phyloP scores from a whole-genome alignment of 2,113 vertebrate species.

The Oreochromis aureus region DNA sequence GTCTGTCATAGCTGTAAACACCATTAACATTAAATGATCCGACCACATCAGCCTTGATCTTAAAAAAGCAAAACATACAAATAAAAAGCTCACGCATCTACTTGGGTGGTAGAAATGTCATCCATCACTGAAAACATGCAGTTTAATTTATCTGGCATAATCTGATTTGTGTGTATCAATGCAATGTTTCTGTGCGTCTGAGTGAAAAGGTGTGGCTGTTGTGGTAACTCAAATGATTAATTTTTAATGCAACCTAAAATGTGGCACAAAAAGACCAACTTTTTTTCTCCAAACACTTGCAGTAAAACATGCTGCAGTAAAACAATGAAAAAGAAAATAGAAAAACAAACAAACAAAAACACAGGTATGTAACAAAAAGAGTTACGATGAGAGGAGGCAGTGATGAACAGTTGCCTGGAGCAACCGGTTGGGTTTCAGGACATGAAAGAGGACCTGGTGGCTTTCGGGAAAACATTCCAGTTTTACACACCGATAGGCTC shows the following conservation, averaged over 20 bases:
- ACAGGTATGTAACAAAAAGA: not conserved
- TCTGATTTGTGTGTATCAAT: not conserved
- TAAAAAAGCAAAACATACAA: not conserved
- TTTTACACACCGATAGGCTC: not conserved
- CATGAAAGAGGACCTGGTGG: not conserved
- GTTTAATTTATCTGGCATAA: not conserved
- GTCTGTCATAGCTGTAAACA: not conserved
- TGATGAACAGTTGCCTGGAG: not conserved
- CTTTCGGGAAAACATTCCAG: conserved; percentile 3
- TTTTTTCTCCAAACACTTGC: not conserved
- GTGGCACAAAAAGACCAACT: not conserved
- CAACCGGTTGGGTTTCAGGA: not conserved
- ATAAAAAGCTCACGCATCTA: not conserved
- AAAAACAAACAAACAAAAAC: not conserved
- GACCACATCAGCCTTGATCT: not conserved
- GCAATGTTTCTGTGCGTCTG: not conserved
- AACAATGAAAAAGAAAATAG: not conserved
- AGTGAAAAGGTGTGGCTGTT: not conserved
- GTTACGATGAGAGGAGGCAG: not conserved
- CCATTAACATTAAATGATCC: not conserved
- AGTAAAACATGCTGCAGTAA: not conserved
- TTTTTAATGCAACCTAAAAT: not conserved
- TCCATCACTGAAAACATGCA: not conserved
- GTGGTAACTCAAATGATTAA: not conserved
- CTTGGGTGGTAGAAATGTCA: not conserved